These are phyloP conservation scores for Megaleporinus macrocephalus DNA, from an alignment of 2,113 vertebrate species.

Conservation along the genomic window DNA sequence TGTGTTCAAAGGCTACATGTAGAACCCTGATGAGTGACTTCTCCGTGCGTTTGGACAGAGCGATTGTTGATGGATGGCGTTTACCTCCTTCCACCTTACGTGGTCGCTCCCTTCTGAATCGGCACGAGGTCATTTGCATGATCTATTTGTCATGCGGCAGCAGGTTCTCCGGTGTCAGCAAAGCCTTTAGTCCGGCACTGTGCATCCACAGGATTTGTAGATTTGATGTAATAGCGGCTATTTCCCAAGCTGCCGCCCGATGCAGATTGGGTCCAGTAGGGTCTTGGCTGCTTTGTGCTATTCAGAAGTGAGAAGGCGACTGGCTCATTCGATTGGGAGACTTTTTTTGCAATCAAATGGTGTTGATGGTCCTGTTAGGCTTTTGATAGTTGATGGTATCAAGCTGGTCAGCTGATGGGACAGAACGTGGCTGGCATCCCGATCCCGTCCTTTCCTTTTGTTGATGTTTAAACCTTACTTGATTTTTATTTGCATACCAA, in stretches of 20 bases:
- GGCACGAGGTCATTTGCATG: conserved; percentile 50
- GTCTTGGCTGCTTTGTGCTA: conserved; percentile 15
- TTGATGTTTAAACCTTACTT: conserved; percentile 23
- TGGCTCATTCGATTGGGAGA: conserved; percentile 4
- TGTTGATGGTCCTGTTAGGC: conserved; percentile 11
- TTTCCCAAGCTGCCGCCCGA: conserved; percentile 15
- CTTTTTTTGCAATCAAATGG: background rate
- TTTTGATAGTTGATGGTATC: conserved; percentile 8
- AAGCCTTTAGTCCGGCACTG: conserved; percentile 25
- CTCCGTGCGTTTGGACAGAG: conserved; percentile 25
- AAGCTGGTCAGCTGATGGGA: background rate
- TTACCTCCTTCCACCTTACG: conserved; percentile 48
- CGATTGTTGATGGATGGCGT: conserved; percentile 43
- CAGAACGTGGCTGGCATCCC: background rate
- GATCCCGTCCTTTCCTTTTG: background rate
- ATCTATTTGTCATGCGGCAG: conserved; percentile 52
- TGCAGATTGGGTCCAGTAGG: conserved; percentile 38
- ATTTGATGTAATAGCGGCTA: conserved; percentile 42
- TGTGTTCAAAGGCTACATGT: conserved; percentile 8
- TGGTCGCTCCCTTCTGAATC: conserved; percentile 36
- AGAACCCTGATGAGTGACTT: conserved; percentile 35
- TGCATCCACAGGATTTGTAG: background rate
- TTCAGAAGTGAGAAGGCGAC: conserved; percentile 13
- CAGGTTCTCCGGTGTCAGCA: conserved; percentile 43
- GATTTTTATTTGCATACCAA: conserved; percentile 11